A percentile compares a stretch with the other conserved stretches of the same genome.
These are phyloP conservation scores for Epinotia brunnichana DNA, from an alignment of 2,888 invertebrate species.

Conservation along the genomic window DNA sequence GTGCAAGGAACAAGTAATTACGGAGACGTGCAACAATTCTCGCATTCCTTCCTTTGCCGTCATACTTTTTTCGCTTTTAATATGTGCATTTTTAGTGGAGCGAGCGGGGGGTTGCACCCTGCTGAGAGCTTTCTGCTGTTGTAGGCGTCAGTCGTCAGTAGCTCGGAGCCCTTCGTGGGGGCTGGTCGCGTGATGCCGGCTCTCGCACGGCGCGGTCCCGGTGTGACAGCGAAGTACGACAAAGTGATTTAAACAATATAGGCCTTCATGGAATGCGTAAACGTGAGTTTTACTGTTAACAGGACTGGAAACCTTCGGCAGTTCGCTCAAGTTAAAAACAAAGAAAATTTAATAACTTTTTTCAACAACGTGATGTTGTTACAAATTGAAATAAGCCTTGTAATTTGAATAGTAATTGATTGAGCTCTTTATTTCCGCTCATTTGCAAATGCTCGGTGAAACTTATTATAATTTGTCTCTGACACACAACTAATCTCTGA, in stretches of 20 bases:
- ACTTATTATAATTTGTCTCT: slow-evolving; percentile 36
- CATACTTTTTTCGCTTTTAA: slow-evolving; percentile 66
- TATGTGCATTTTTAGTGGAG: slow-evolving; percentile 74
- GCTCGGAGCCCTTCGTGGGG: slow-evolving; percentile 66
- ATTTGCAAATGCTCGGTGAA: slow-evolving; percentile 19
- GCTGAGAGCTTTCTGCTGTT: slow-evolving; percentile 56
- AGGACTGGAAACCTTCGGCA: slow-evolving; percentile 37
- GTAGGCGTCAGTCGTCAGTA: slow-evolving; percentile 68
- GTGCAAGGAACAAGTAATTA: slow-evolving; percentile 60
- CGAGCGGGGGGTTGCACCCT: slow-evolving; percentile 63
- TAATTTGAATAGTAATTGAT: slow-evolving; percentile 23
- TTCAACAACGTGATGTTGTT: slow-evolving; percentile 13
- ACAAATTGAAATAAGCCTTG: slow-evolving; percentile 13
- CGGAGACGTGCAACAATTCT: slow-evolving; percentile 61
- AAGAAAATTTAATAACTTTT: neutral
- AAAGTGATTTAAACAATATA: slow-evolving; percentile 41
- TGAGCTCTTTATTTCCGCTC: slow-evolving; percentile 11
- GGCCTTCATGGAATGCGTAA: slow-evolving; percentile 26
- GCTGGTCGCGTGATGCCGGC: slow-evolving; percentile 60
- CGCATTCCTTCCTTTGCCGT: slow-evolving; percentile 67
- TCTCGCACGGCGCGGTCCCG: slow-evolving; percentile 24
- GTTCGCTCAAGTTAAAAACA: slow-evolving; percentile 16
- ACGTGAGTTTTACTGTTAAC: slow-evolving; percentile 34
- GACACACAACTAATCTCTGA: slow-evolving; percentile 32
- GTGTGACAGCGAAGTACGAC: slow-evolving; percentile 44